Conservation (phyloP, 2,113 vertebrate species). For the Galeopterus variegatus region DNA sequence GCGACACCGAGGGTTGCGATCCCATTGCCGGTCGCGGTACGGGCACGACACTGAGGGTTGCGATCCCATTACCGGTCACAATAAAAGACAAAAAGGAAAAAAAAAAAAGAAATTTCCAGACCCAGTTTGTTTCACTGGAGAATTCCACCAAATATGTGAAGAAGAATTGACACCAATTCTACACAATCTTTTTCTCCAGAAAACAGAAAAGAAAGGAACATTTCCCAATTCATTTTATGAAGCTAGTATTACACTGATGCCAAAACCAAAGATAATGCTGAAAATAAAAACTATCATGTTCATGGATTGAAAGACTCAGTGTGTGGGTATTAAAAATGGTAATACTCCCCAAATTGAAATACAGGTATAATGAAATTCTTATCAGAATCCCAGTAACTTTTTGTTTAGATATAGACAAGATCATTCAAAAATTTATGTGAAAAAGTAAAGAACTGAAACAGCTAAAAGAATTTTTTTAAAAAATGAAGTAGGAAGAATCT, state of each 20-base stretch:
- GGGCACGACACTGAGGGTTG: too few relatives aligned
- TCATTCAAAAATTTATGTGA: not conserved
- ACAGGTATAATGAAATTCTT: not conserved
- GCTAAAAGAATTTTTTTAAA: conserved; percentile 41
- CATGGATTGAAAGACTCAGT: not conserved
- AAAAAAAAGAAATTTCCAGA: not conserved
- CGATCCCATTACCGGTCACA: too few relatives aligned
- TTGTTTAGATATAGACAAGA: not conserved
- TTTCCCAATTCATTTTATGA: not conserved
- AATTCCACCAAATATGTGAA: conserved; percentile 30
- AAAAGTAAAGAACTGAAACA: not conserved
- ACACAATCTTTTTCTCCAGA: not conserved
- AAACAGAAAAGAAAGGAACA: conserved; percentile 3
- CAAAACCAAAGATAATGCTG: not conserved
- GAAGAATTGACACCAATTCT: not conserved
- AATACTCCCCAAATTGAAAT: not conserved
- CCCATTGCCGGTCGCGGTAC: too few relatives aligned
- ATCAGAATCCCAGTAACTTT: not conserved
- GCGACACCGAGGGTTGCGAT: too few relatives aligned
- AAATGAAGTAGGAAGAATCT: not conserved
- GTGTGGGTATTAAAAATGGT: not conserved
- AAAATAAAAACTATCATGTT: not conserved
- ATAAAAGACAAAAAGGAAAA: too few relatives aligned
- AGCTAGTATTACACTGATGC: not conserved
- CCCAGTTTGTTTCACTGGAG: not conserved